These are phyloP conservation scores for Fragum sueziense DNA, from an alignment of 2,888 invertebrate genomes.

Conservation along the genomic window DNA sequence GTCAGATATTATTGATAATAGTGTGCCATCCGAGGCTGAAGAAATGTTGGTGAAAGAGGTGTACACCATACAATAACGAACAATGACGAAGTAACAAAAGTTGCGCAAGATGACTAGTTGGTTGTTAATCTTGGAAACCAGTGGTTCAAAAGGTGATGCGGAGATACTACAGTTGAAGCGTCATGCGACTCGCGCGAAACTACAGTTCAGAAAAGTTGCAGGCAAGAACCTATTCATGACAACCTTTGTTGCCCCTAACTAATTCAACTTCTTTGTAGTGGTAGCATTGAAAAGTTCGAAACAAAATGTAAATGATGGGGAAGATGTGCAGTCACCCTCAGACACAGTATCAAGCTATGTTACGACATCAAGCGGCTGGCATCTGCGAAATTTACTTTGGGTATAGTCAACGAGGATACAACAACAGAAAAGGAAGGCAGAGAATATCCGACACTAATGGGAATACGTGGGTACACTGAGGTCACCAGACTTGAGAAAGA, in stretches of 20 bases:
- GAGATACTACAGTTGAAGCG: constrained; percentile 36
- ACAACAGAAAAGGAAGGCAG: background rate
- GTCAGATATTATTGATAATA: constrained; percentile 39
- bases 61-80: constrained; percentile 50
- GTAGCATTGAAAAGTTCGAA: constrained; percentile 13
- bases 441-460: constrained; percentile 29
- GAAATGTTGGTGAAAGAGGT: constrained; percentile 40
- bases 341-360: background rate
- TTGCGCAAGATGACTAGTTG: constrained; percentile 42
- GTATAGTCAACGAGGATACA: constrained; percentile 9
- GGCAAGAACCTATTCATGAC: background rate
- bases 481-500: background rate
- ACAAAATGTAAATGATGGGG: constrained; percentile 1
- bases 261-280: background rate
- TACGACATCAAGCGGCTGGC: constrained; percentile 6
- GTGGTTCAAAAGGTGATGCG: constrained; percentile 41
- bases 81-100: constrained; percentile 32
- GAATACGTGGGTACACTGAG: constrained; percentile 19
- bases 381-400: constrained; percentile 12
- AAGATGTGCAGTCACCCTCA: background rate
- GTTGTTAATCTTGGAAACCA: constrained; percentile 47
- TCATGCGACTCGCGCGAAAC: constrained; percentile 38
- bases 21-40: constrained; percentile 29
- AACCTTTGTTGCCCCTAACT: background rate
- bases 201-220: background rate